Percentiles rank a stretch among this genome's conserved stretches.
Evolutionary conservation across 2,113 vertebrate species (phyloP).

Genomic region (Nicator chloris): DNA sequence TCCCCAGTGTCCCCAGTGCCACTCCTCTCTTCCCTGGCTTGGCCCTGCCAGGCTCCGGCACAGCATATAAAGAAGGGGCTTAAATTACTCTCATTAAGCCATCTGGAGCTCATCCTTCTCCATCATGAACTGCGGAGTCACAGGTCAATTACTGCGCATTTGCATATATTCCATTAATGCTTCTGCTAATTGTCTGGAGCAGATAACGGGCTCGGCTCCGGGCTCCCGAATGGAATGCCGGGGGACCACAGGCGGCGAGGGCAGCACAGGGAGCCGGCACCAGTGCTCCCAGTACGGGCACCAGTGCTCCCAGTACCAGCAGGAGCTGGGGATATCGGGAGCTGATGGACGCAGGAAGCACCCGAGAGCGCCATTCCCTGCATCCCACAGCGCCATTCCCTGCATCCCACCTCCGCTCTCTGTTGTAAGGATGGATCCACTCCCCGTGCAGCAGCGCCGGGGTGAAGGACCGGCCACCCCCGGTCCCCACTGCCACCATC

Average conservation of each 20-base stretch:
- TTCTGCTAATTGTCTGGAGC: conserved; percentile 67
- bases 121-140: conserved; percentile 19
- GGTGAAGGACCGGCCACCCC: background rate
- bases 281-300: background rate
- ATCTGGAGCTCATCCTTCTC: conserved; percentile 68
- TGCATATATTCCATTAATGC: conserved; percentile 74
- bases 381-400: background rate
- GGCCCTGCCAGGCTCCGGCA: background rate
- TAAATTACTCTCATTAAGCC: conserved; percentile 64
- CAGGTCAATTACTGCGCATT: conserved; percentile 71
- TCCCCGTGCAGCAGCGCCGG: accelerated
- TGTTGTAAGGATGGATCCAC: background rate
- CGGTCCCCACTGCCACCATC: accelerated
- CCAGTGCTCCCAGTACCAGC: background rate
- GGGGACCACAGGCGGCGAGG: background rate
- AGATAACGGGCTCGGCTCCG: conserved; percentile 48
- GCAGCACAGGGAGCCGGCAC: background rate
- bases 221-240: background rate
- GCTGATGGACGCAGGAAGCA: background rate
- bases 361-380: accelerated
- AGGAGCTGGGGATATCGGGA: accelerated
- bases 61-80: conserved; percentile 34
- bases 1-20: background rate
- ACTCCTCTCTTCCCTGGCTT: background rate
- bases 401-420: too few species aligned